These are phyloP conservation scores for Aphelinus atriplicis DNA, from an alignment of 1,140 invertebrate species.

Conservation along the genomic window DNA sequence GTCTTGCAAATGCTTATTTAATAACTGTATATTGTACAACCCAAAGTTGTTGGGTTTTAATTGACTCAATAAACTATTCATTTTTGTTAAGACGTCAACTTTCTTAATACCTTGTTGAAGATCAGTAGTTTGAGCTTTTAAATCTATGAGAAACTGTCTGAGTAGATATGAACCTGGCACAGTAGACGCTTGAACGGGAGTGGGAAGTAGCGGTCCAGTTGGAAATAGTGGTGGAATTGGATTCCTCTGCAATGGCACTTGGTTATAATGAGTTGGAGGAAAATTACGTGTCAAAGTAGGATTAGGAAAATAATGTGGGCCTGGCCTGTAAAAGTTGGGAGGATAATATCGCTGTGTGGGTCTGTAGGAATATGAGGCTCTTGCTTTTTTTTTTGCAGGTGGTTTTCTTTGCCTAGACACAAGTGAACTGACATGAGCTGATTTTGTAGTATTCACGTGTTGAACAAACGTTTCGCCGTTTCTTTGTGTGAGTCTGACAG, in stretches of 20 bases:
- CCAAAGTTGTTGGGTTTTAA: neutral
- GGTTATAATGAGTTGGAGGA: neutral
- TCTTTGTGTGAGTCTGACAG: conserved; percentile 27
- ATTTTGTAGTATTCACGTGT: conserved; percentile 46
- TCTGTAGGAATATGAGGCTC: no score
- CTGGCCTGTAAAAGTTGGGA: neutral
- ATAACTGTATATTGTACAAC: neutral
- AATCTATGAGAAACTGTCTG: neutral
- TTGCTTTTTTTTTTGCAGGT: neutral
- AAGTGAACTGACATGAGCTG: conserved; percentile 49
- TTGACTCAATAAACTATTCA: conserved; percentile 24
- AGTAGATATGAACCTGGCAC: no score
- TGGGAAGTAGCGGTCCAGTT: neutral
- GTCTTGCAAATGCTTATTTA: conserved; percentile 38
- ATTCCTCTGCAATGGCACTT: neutral
- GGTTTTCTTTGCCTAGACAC: conserved; percentile 45
- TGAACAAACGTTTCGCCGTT: conserved; percentile 27
- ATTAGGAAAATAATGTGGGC: neutral
- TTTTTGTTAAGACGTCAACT: conserved; percentile 2
- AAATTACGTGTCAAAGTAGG: neutral
- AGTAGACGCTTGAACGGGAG: no score
- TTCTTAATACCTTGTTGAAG: neutral
- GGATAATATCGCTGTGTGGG: neutral
- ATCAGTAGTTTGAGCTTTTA: neutral
- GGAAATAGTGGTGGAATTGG: neutral